Base-by-base conservation (phyloP, 30 jellyfish, hydroid and myxozoan species). In the Euphysa ruthae region DNA sequence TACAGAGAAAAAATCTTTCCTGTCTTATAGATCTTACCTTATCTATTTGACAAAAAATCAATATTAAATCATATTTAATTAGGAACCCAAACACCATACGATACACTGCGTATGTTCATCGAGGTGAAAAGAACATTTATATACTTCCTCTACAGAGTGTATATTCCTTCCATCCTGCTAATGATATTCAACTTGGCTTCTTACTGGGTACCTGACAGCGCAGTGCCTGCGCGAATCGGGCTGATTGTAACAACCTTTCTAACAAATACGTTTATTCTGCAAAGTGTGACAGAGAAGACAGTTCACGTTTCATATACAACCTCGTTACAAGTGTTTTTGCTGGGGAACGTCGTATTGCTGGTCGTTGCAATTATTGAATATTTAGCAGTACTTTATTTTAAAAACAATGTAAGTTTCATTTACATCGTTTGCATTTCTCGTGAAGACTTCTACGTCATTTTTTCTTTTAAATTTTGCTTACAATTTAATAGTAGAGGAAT, bases 151-250 rank as follows among this genome's bases (percentile, higher is more conserved):
- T 56, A 56, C 52, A 22, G 69, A 56, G 38, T 44, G 23, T 56
- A 18, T 18, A 56, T 56, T 27, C 69, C 69, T 21, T 56, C 69
- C 38, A 18, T 27, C 5, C 38, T 56, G 15, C 31, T 56, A 56
- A 22, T 56, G 22, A 56, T 56, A 30, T 56, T 56, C 31, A 27
- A 38, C 23, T 56, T 56, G 23, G 69, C 44, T 18, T 0, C 69
- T 6, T 56, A 21, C 15, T 56, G 69, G 69, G 69, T 56, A 18
- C 69, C 69, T 1, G 69, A 56, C 52, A 18, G n/a, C 0, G 69
- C 69, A 18, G 69, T 56, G 15, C 69, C 69, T 3, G 69, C 69
- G 23, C 69, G 69, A 21, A 56, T 56, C 44, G 69, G 69, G 15
- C 23, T 56, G 69, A 56, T 56, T 5, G 69, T 56, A 23, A 56